Percentiles rank a stretch among this genome's conserved stretches.
Evolutionary conservation across 2,888 invertebrate species (phyloP).

Genomic region (Bursaphelenchus okinawaensis): DNA sequence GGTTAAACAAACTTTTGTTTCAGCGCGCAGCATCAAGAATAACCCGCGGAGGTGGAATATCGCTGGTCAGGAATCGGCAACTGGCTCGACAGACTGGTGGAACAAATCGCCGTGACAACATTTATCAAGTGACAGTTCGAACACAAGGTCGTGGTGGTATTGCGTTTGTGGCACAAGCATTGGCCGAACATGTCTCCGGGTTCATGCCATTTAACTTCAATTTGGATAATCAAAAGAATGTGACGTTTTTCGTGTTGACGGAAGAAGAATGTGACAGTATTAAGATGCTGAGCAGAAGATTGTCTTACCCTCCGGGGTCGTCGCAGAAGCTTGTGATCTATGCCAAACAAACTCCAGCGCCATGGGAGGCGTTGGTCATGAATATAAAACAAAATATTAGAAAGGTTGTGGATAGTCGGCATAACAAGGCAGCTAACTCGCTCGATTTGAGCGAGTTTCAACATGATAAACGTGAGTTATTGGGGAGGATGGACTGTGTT

Average conservation of each 20-base stretch:
- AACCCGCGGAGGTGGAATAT: background rate
- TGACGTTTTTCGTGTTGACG: slow-evolving; percentile 24
- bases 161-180: slow-evolving; percentile 21
- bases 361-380: slow-evolving; percentile 27
- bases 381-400: slow-evolving; percentile 21
- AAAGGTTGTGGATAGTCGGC: slow-evolving; percentile 40
- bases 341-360: slow-evolving; percentile 20
- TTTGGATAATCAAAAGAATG: slow-evolving; percentile 19
- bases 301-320: slow-evolving; percentile 32
- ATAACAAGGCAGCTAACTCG: slow-evolving; percentile 34
- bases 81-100: background rate
- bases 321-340: slow-evolving; percentile 29
- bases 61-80: background rate
- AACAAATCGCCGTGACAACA: background rate
- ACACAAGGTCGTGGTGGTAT: background rate
- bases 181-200: slow-evolving; percentile 21
- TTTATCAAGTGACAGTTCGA: background rate
- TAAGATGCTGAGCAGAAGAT: slow-evolving; percentile 33
- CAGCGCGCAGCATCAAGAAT: background rate
- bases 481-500: background rate
- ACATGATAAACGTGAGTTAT: slow-evolving; percentile 31
- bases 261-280: slow-evolving; percentile 33
- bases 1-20: no score
- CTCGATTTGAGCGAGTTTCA: slow-evolving; percentile 46
- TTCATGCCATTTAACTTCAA: slow-evolving; percentile 30